A percentile compares a stretch with the other conserved stretches of the same genome.
Evolutionary conservation across 2,797 vertebrate genomes (phyloP).

Genomic region (Miichthys miiuy): DNA sequence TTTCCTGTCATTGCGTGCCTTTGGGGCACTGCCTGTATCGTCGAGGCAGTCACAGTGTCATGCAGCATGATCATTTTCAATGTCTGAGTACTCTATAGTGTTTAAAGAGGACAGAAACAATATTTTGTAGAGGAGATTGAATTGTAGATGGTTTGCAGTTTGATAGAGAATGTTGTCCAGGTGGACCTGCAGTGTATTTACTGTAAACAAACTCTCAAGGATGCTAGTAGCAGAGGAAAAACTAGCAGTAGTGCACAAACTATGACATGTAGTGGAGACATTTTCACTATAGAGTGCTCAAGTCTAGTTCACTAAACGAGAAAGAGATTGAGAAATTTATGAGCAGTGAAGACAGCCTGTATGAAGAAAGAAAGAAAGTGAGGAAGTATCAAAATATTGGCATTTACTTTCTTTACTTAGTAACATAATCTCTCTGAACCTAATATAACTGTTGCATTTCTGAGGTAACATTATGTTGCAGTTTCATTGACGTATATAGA

Average conservation of each 20-base stretch:
- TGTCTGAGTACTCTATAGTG: neutral
- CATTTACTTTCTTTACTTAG: neutral
- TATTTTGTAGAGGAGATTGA: neutral
- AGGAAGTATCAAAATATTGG: neutral
- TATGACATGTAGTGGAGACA: neutral
- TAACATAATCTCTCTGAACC: neutral
- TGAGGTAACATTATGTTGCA: neutral
- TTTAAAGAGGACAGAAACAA: neutral
- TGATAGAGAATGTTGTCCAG: neutral
- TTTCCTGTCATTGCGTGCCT: constrained; percentile 46
- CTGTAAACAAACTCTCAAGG: constrained; percentile 1
- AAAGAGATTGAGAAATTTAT: neutral
- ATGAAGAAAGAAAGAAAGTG: neutral
- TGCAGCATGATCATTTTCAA: constrained; percentile 1
- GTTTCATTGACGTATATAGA: neutral
- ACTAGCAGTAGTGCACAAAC: neutral
- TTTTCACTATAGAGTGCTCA: neutral
- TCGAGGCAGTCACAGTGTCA: neutral
- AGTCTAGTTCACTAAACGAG: neutral
- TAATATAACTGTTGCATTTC: neutral
- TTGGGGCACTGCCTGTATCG: neutral
- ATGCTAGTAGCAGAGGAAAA: neutral
- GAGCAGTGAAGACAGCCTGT: neutral
- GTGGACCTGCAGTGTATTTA: neutral
- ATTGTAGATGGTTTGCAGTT: constrained; percentile 5